Percentiles rank a stretch among this genome's conserved stretches.
Evolutionary conservation across 1,140 invertebrate species (phyloP).

Genomic region (Apis dorsata): DNA sequence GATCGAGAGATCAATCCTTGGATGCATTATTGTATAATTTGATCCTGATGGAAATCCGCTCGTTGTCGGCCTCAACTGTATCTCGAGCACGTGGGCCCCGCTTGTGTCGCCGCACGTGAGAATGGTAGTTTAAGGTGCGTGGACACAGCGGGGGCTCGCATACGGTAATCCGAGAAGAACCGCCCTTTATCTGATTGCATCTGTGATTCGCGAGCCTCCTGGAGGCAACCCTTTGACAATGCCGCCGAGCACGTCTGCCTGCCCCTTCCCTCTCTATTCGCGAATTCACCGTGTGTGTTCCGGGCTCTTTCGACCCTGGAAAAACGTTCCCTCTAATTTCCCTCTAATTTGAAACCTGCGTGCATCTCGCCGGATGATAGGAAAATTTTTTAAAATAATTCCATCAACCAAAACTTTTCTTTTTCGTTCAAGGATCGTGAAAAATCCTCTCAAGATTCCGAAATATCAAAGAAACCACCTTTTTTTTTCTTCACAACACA

Average conservation of each 20-base stretch:
- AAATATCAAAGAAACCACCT: too few relatives aligned
- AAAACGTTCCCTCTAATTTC: not conserved
- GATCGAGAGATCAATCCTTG: not conserved
- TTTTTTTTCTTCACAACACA: too few relatives aligned
- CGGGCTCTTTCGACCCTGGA: not conserved
- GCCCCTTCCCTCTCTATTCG: slow-evolving; percentile 54
- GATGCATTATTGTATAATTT: slow-evolving; percentile 41
- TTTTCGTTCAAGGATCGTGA: too few relatives aligned
- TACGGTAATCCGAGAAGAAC: slow-evolving; percentile 75
- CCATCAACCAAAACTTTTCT: too few relatives aligned
- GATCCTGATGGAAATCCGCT: slow-evolving; percentile 15
- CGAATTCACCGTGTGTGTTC: slow-evolving; percentile 19
- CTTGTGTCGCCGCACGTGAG: slow-evolving; percentile 71
- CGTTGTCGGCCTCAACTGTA: slow-evolving; percentile 28
- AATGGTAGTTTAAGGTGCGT: slow-evolving; percentile 74
- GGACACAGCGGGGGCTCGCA: slow-evolving; percentile 70
- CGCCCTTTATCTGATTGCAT: slow-evolving; percentile 75
- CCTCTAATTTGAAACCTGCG: not conserved
- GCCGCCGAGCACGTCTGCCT: slow-evolving; percentile 72
- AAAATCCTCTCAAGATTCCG: too few relatives aligned
- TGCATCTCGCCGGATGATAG: too few relatives aligned
- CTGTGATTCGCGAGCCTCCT: slow-evolving; percentile 71
- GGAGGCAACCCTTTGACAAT: slow-evolving; percentile 73
- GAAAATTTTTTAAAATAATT: too few relatives aligned
- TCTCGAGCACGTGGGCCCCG: slow-evolving; percentile 56